These are phyloP conservation scores for Pelecanus crispus DNA, from an alignment of 2,113 vertebrate species.

Conservation along the genomic window DNA sequence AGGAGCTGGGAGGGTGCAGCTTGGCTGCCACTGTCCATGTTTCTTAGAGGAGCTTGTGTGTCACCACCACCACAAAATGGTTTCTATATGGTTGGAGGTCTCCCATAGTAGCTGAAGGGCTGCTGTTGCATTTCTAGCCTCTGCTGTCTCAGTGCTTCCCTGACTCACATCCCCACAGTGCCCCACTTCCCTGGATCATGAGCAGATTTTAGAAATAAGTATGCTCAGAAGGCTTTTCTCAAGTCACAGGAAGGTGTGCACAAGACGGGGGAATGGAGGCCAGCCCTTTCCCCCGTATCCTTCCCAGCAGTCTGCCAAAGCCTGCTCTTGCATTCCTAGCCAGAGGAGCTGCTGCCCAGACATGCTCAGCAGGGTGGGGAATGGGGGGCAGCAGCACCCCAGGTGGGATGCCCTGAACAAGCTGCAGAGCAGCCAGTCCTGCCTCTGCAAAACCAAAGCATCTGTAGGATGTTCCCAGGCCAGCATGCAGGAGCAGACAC, in stretches of 20 bases:
- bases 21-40: background rate
- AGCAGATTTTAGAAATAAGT: background rate
- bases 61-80: background rate
- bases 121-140: background rate
- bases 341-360: background rate
- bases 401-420: background rate
- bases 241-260: background rate
- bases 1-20: background rate
- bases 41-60: background rate
- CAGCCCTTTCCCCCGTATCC: rapidly evolving
- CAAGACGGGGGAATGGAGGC: background rate
- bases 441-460: background rate
- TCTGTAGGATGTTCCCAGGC: background rate
- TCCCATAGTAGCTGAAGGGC: rapidly evolving
- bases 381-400: background rate
- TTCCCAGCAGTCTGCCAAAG: background rate
- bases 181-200: rapidly evolving
- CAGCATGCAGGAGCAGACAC: background rate
- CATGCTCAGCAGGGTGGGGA: background rate
- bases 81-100: background rate
- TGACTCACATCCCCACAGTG: background rate
- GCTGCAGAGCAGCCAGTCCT: background rate
- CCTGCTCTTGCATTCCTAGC: rapidly evolving
- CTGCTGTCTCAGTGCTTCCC: background rate
- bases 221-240: background rate